Evolutionary conservation across 1,140 invertebrate genomes (phyloP), one percentile per base, ranked within the genome.

Genomic region (Drosophila arawakana): DNA sequence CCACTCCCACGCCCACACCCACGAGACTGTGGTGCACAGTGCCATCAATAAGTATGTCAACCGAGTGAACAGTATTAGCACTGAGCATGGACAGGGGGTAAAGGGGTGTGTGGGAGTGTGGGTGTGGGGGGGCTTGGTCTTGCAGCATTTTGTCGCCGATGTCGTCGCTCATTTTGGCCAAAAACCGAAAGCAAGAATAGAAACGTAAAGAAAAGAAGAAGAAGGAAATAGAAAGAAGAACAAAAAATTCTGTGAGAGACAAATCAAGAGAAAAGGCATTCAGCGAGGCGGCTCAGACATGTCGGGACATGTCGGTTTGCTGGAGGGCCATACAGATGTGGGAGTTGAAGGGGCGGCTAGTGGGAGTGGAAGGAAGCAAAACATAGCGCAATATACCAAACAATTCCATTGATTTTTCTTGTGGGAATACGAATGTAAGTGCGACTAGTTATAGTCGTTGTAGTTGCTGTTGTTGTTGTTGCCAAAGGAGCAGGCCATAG

Each of bases 391-490:
- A 82, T 82, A 77, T 80, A 88, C 73, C 83, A 89, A 88, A 89
- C 83, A 89, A 88, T 89, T 88, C 84, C 83, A 88, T 88, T 88
- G 83, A 88, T 88, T 88, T 88, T 88, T 88, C 83, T 88, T 89
- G 80, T 88, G 83, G 83, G 83, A 88, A 89, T 88, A 73, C 59
- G 71, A 77, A 59, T 71, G 73, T 46, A 61, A 75, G 61, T 65
- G 61, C 55, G 71, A 66, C 57, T 59, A 83, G 81, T 76, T 73
- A 65, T 21, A 21, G 54, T 25, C 25, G 9, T 50, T 30, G 49
- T 50, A 34, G 25, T 34, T 50, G 52, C 69, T 30, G 49, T 50
- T 50, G 25, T 34, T 30, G 49, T 50, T 50, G 25, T 34, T 50
- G 52, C 69, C 76, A 52, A 61, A 50, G 66, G 55, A 58, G 76